Evolutionary conservation across 2,797 vertebrate genomes (phyloP), one percentile per base, ranked within the genome.

Genomic region (Labroides dimidiatus): DNA sequence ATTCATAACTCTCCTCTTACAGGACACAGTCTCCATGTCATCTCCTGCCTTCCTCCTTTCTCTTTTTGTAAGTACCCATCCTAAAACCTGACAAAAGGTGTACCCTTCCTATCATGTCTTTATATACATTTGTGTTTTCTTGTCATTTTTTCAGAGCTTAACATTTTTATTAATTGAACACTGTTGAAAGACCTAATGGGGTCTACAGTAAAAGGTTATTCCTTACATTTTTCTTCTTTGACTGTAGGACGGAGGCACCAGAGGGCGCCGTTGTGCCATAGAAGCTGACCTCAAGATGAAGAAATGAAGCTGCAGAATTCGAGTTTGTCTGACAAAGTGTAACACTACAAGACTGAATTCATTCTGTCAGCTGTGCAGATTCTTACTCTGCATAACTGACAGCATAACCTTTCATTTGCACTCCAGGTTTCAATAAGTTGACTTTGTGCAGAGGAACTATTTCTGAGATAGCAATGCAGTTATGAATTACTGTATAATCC

Each of bases 41-140:
- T 99, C 98, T 94, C 97, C 98, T 94, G 98, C 98, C 92, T 99
- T 99, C 93, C 97, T 99, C 90, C 96, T 99, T 91, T 99, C 97
- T 95, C 97, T 99, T 87, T 99, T 99, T 97, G 98, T 99, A 97
- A 99, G 98, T 98, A 97, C 93, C 89, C 88, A 80, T 39, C 49
- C 56, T 69, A 4, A 20, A 69, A 56, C 45, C 45, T 55, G 52
- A n/a, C 27, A 39, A 66, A 37, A 39, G 37, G 3, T 39, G 2
- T 14, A 4, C 37, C 15, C 4, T 42, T 51, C 19, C 24, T 52
- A 51, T 48, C 55, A 62, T n/a, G 10, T 27, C 42, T 49, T 64
- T 50, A 27, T 20, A n/a, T 16, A 14, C 17, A 69, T 55, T 41
- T 5, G 30, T 4, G 10, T 42, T 42, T 39, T 13, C 11, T 33